Evolutionary conservation across 2,797 vertebrate genomes (phyloP), one percentile per base, ranked within the genome.

Genomic region (Nyctalus aviator): DNA sequence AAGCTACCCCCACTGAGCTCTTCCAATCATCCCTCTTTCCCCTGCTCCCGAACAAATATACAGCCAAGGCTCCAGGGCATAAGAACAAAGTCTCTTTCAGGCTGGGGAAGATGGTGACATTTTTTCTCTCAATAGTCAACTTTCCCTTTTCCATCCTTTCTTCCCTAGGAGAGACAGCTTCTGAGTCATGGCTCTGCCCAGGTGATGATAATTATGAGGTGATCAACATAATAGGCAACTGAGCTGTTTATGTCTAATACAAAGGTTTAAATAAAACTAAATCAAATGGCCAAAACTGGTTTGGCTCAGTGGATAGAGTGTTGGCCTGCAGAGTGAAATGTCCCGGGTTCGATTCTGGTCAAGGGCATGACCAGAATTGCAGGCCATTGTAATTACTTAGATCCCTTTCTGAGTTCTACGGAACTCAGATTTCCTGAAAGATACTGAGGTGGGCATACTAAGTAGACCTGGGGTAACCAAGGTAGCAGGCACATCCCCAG

Each of bases 181-280:
- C 77, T 78, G 73, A 90, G 55, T 82, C 82, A 79, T 0, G 0
- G 30, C 55, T 94, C 46, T 92, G 46, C 66, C 78, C 78, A 90
- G 82, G 90, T 92, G 35, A 90, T 0, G 0, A 27, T 77, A 77
- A 89, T 93, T 93, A 90, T 94, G 81, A 95, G 50, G 30, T 48
- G 46, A 94, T 94, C 50, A 84, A 84, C 75, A 46, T 91, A 94
- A 93, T 57, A 79, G 83, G 37, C 6, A 32, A 66, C 48, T 0
- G 35, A 84, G 73, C 44, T 30, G 4, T 64, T 95, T 37, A 50
- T 27, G 84, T 50, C 66, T 88, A 90, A 94, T 93, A 83, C 73
- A 62, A 84, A 88, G 68, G 83, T 94, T 93, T 84, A 79, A 95
- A 94, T 84, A 95, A 96, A 95, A 90, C 83, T 46, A 71, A 96